Evolutionary conservation across 2,797 vertebrate species (phyloP).

Genomic region (Semotilus atromaculatus): DNA sequence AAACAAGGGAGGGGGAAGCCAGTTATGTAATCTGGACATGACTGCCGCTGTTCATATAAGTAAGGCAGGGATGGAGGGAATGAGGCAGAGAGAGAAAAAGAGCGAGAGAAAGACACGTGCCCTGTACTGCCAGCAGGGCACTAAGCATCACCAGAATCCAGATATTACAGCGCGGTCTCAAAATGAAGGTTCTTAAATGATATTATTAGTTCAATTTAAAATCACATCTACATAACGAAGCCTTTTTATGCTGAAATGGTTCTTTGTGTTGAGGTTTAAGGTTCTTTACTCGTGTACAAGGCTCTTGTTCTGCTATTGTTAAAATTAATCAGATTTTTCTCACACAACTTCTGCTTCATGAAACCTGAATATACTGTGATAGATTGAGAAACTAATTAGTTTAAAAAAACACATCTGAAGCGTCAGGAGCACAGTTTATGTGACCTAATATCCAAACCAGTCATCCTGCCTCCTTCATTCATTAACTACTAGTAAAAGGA

Average conservation of each 20-base stretch:
- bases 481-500: background rate
- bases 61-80: constrained; percentile 40
- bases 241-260: background rate
- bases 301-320: constrained; percentile 5
- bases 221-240: background rate
- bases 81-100: constrained; percentile 59
- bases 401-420: background rate
- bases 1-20: constrained; percentile 22
- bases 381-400: background rate
- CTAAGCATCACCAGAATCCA: constrained; percentile 42
- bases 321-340: background rate
- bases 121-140: constrained; percentile 48
- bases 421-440: background rate
- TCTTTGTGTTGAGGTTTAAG: background rate
- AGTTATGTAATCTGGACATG: constrained; percentile 56
- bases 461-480: background rate
- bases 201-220: constrained; percentile 1
- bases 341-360: background rate
- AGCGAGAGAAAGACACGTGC: constrained; percentile 43
- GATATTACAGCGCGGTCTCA: constrained; percentile 25
- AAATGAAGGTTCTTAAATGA: background rate
- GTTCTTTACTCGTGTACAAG: background rate
- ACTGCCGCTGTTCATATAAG: constrained; percentile 48
- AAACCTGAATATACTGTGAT: background rate
- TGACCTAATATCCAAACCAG: background rate